A percentile compares a stretch with the other conserved stretches of the same genome.
These are phyloP conservation scores for Hemibagrus wyckioides DNA, from an alignment of 2,113 vertebrate genomes.

Conservation along the genomic window DNA sequence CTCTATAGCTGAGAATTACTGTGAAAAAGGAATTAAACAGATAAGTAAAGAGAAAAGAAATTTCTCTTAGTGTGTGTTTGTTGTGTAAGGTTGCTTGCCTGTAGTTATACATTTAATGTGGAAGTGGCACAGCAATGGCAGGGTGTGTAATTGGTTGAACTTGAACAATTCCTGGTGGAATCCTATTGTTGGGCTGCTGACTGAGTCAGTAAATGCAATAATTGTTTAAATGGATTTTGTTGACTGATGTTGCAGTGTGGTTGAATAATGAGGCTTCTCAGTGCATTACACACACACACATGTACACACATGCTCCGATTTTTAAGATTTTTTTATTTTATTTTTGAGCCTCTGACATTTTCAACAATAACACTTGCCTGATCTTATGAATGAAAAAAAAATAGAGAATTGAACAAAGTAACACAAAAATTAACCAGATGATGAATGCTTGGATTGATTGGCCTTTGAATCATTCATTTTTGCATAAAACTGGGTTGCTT, in stretches of 20 bases:
- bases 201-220: background rate
- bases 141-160: background rate
- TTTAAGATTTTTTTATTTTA: background rate
- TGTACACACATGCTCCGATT: background rate
- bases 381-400: too few relatives aligned
- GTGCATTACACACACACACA: background rate
- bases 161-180: background rate
- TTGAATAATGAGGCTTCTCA: background rate
- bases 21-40: too few relatives aligned
- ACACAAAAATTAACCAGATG: too few relatives aligned
- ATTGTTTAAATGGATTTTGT: background rate
- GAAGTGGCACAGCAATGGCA: background rate
- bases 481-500: too few relatives aligned
- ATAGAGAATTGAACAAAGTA: too few relatives aligned
- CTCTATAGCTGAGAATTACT: too few relatives aligned
- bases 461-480: too few relatives aligned
- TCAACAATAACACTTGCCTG: too few relatives aligned
- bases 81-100: background rate
- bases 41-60: background rate
- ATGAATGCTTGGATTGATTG: too few relatives aligned
- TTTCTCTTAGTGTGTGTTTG: background rate
- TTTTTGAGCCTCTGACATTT: too few relatives aligned
- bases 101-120: constrained; percentile 4
- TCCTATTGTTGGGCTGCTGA: background rate
- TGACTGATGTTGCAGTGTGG: background rate